Evolutionary conservation across 2,113 vertebrate species (phyloP).

Genomic region (Sinocyclocheilus grahami): DNA sequence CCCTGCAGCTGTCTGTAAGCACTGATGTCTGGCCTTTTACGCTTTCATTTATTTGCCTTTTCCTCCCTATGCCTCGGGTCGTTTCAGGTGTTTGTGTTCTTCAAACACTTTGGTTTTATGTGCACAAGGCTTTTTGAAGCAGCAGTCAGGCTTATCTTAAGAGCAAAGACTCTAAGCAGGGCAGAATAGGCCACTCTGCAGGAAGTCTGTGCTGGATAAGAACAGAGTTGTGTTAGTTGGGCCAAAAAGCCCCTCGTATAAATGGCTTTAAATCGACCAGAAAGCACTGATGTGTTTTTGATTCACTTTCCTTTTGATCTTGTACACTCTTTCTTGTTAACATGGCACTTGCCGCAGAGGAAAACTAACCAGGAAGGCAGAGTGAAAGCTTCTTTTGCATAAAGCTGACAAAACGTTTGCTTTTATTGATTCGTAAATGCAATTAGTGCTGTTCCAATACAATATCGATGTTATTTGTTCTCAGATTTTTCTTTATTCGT

Average conservation of each 20-base stretch:
- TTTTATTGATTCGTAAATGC: background rate
- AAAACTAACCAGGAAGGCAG: background rate
- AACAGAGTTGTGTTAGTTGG: background rate
- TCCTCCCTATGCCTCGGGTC: constrained; percentile 23
- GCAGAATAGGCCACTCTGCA: constrained; percentile 23
- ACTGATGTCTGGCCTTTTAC: constrained; percentile 30
- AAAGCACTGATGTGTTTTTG: constrained; percentile 25
- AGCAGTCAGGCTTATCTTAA: constrained; percentile 23
- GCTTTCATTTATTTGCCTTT: constrained; percentile 48
- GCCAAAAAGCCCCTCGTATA: background rate
- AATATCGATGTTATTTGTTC: background rate
- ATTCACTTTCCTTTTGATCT: constrained; percentile 16
- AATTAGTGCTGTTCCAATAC: background rate
- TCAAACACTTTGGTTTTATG: constrained; percentile 28
- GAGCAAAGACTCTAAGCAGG: constrained; percentile 2
- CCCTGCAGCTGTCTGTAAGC: background rate
- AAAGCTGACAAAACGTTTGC: background rate
- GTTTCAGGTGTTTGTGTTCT: constrained; percentile 23
- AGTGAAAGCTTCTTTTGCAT: background rate
- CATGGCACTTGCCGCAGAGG: background rate
- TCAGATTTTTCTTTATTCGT: background rate
- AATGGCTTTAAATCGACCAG: constrained; percentile 27
- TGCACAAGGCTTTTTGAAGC: constrained; percentile 15
- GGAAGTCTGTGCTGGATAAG: constrained; percentile 20
- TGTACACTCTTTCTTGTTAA: background rate